These are phyloP conservation scores for Amphibalanus amphitrite DNA, from an alignment of 1,140 invertebrate genomes.

Conservation along the genomic window DNA sequence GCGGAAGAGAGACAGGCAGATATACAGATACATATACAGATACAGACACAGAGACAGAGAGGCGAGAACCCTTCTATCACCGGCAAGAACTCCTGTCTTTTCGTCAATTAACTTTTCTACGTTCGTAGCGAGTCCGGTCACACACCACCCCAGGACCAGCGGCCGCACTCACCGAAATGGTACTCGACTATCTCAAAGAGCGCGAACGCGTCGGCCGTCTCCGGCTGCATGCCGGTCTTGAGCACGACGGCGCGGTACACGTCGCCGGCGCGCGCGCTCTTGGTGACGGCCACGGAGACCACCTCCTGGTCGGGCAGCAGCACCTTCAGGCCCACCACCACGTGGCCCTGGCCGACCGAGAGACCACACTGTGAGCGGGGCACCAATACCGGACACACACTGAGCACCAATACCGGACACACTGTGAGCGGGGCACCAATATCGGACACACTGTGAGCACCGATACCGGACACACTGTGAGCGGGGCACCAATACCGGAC, in stretches of 20 bases:
- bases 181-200: constrained; percentile 97
- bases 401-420: no score
- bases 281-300: constrained; percentile 76
- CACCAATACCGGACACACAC: not conserved
- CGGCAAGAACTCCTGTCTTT: no score
- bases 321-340: constrained; percentile 82
- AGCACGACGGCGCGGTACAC: constrained; percentile 79
- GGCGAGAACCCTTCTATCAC: no score
- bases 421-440: no score
- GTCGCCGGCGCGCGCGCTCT: constrained; percentile 73
- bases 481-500: no score
- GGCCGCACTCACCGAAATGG: constrained; percentile 55
- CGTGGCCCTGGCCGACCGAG: not conserved
- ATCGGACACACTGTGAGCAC: no score
- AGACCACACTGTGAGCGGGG: no score
- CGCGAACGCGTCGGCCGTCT: constrained; percentile 79
- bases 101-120: no score
- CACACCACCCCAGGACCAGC: no score
- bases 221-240: constrained; percentile 60
- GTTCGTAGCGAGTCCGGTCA: no score
- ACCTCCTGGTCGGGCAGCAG: constrained; percentile 63
- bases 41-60: constrained; percentile 7
- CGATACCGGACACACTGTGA: no score
- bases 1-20: not conserved
- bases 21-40: constrained; percentile 6